Evolutionary conservation across 2,113 vertebrate species (phyloP).

Genomic region (Percopsis transmontana): DNA sequence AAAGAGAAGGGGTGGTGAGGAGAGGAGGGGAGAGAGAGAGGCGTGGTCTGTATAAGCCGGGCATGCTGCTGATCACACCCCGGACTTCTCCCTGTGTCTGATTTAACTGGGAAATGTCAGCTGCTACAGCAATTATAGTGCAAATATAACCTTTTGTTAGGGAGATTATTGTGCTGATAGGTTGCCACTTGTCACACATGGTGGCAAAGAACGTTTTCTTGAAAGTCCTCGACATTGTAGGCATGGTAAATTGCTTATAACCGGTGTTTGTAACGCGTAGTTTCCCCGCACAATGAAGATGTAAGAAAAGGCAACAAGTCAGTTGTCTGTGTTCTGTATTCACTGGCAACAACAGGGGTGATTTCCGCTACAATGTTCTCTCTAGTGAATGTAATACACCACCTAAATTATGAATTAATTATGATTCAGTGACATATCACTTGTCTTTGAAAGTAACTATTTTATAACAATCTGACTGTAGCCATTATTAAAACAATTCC

Average conservation of each 20-base stretch:
- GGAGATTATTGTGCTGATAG: slow-evolving; percentile 63
- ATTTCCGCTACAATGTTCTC: neutral
- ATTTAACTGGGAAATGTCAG: slow-evolving; percentile 67
- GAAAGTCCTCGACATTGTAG: slow-evolving; percentile 26
- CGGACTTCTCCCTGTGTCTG: slow-evolving; percentile 45
- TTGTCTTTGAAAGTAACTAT: too few species aligned
- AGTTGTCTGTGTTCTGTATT: neutral
- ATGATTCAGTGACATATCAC: too few species aligned
- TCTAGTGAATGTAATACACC: neutral
- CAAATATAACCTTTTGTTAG: slow-evolving; percentile 73
- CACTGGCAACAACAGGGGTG: neutral
- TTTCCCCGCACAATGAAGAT: neutral
- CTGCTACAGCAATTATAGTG: slow-evolving; percentile 72
- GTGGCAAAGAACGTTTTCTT: slow-evolving; percentile 32
- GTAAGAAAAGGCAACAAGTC: neutral
- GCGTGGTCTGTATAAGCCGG: neutral
- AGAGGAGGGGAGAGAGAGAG: neutral
- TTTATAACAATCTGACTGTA: too few species aligned
- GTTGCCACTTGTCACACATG: slow-evolving; percentile 47
- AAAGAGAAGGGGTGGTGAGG: neutral
- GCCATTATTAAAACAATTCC: too few species aligned
- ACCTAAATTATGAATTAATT: neutral
- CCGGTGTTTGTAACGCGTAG: neutral
- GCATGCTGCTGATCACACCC: slow-evolving; percentile 42
- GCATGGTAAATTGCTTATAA: slow-evolving; percentile 20